phyloP scores from a whole-genome alignment of 2,113 vertebrate genomes.

The Saguinus imperator region DNA sequence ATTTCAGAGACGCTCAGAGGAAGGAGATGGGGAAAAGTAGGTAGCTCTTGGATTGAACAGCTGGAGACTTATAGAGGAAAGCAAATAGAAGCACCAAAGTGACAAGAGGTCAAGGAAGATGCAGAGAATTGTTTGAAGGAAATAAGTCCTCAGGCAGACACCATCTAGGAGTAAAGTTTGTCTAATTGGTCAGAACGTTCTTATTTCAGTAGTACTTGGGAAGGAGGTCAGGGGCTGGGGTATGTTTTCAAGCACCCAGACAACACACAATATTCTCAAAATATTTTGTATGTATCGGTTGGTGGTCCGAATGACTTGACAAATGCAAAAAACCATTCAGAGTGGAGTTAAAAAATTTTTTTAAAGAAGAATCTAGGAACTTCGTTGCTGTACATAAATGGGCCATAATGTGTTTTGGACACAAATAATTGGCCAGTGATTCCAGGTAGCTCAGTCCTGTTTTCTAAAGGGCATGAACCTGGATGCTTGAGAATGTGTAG shows the following conservation, averaged over 20 bases:
- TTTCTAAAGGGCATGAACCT: background rate
- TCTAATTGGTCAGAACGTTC: background rate
- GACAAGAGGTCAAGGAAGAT: background rate
- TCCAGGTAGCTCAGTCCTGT: background rate
- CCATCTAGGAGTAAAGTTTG: background rate
- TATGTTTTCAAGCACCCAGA: background rate
- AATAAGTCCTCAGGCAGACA: background rate
- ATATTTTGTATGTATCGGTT: background rate
- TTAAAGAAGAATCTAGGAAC: background rate
- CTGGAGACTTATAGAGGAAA: background rate
- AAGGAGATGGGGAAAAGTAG: background rate
- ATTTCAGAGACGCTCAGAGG: background rate
- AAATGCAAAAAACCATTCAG: background rate
- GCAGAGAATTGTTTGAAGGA: background rate
- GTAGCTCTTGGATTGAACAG: background rate
- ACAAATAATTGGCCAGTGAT: background rate
- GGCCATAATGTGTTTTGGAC: background rate
- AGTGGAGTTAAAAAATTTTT: background rate
- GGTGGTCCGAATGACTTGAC: background rate
- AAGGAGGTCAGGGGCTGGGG: no score
- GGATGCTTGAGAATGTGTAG: background rate
- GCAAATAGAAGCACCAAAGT: background rate
- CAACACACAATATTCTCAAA: background rate
- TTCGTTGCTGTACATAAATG: background rate
- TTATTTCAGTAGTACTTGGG: background rate